Evolutionary conservation across 1,140 invertebrate genomes (phyloP), one percentile per base, ranked within the genome.

Genomic region (Drosophila willistoni): DNA sequence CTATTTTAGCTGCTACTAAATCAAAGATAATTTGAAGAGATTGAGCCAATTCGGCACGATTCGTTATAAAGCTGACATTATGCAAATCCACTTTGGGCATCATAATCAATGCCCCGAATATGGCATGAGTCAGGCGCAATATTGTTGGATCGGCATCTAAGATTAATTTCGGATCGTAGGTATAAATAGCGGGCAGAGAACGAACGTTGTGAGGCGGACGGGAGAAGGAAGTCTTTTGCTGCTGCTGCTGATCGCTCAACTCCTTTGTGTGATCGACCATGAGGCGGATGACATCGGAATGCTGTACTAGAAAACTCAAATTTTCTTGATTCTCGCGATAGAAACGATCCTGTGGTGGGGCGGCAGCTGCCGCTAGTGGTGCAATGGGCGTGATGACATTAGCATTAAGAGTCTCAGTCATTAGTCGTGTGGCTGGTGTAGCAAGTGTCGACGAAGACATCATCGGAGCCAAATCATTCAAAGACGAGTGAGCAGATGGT

Each of bases 221-320:
- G 13, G 2, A 17, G 3, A 6, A 13, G 19, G 7, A 14, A 19
- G 12, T 22, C 44, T 51, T 0, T 47, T 22, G 10, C 19, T 69
- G 59, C 19, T 69, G 59, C 6, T 60, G 65, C 22, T 77, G 39
- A 10, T 33, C 51, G n/a, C 55, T 68, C 4, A 78, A 34, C 1
- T 76, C 42, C n/a, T 55, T 75, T 12, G 81, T 66, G 17, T 71
- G 71, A 39, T 85, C 82, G 0, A 85, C 47, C 66, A 86, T 86
- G 0, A 79, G 33, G 0, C 71, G 75, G 7, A 85, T n/a, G 60
- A 63, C 55, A 34, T 76, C 57, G 7, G 39, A 44, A 36, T 85
- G 79, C 13, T 76, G 41, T 0, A 61, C 34, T 3, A 85, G 62
- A 33, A 61, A 85, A 12, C 14, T 13, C 36, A 85, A 36, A 19